Evolutionary conservation across 2,113 vertebrate species (phyloP).

Genomic region (Pteronura brasiliensis): DNA sequence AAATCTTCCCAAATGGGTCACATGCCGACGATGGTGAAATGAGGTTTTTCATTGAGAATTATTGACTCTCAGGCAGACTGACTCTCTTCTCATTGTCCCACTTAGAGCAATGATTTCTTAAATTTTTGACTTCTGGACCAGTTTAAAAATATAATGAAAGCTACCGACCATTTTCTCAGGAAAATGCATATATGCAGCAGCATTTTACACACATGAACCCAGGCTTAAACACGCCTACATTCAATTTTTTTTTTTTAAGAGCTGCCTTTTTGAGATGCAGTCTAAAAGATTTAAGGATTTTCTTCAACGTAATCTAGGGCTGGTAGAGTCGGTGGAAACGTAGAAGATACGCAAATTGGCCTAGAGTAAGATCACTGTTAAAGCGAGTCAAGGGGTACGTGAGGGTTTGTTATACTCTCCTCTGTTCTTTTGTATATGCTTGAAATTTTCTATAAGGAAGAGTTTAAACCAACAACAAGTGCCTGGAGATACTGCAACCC

Average conservation of each 20-base stretch:
- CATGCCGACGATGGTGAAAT: neutral
- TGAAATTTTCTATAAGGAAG: neutral
- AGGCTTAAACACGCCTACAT: neutral
- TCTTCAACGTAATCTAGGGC: neutral
- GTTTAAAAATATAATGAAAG: neutral
- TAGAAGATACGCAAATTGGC: neutral
- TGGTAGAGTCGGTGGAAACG: neutral
- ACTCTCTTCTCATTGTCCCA: neutral
- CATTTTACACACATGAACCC: neutral
- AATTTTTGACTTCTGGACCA: neutral
- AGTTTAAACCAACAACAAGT: neutral
- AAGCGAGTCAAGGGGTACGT: neutral
- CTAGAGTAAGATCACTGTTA: neutral
- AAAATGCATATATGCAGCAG: neutral
- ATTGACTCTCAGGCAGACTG: neutral
- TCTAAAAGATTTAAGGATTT: constrained; percentile 11
- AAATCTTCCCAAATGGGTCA: neutral
- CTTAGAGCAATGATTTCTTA: neutral
- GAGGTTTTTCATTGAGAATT: neutral
- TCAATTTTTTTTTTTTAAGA: neutral
- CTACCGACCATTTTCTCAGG: neutral
- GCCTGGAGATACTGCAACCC: neutral
- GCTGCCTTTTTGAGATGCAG: constrained; percentile 9
- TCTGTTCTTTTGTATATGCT: neutral
- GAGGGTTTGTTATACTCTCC: neutral